These are phyloP conservation scores for Taxidea taxus DNA, from an alignment of 2,113 vertebrate genomes.

Conservation along the genomic window DNA sequence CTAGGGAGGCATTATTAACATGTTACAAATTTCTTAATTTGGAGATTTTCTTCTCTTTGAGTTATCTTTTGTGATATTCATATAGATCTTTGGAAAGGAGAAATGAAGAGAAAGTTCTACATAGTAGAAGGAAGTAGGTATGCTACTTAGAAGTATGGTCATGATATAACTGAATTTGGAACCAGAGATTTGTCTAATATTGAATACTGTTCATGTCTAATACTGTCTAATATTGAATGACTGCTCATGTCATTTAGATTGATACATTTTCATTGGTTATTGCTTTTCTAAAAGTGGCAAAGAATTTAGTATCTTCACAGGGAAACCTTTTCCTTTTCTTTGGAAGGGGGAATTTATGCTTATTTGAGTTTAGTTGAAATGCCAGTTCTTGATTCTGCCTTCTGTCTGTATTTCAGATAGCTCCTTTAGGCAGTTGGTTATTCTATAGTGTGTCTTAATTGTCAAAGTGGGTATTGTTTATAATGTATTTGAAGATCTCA, in stretches of 20 bases:
- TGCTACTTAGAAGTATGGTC: neutral
- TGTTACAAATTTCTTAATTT: constrained; percentile 5
- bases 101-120: neutral
- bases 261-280: neutral
- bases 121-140: neutral
- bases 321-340: neutral
- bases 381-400: neutral
- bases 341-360: neutral
- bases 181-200: neutral
- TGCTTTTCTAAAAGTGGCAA: neutral
- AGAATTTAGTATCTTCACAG: neutral
- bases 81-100: neutral
- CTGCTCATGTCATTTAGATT: neutral
- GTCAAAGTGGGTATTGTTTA: neutral
- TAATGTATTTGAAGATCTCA: neutral
- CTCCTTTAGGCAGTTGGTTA: neutral
- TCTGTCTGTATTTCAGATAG: neutral
- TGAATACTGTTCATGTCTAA: too few relatives aligned
- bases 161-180: constrained; percentile 21
- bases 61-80: constrained; percentile 2
- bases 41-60: neutral
- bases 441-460: neutral
- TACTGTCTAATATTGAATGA: neutral
- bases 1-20: neutral
- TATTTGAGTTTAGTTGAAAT: constrained; percentile 26